Base-by-base conservation (phyloP, 1,140 invertebrate species). In the Anagrus nilaparvatae region DNA sequence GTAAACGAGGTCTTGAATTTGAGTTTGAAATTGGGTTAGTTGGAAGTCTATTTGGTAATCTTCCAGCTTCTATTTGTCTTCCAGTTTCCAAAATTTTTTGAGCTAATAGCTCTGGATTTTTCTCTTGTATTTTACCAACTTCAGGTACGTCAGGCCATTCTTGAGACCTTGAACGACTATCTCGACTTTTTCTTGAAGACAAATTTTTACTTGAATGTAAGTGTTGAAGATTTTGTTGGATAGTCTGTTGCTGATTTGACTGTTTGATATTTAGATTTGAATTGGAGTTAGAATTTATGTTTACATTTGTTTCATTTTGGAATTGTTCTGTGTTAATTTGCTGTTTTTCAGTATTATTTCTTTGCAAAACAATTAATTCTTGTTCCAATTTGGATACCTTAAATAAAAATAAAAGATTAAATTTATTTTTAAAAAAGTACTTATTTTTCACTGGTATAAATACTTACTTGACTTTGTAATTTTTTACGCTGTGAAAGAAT, bases 131-230 rank as follows among this genome's bases (percentile, higher is more conserved):
- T 62, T 89, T 90, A 3, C 81, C 86, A 21, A 90, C 78, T 49
- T 89, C 85, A 1, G 87, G 87, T 18, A 92, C 83, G 48, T 89
- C 85, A 0, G 87, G 87, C 87, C 87, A 91, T 54, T 91, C 87
- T 60, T 90, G 87, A 2, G 84, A 87, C 3, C 85, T 69, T 3
- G 81, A 79, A 3, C 85, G 72, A 41, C 79, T 75, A 40, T 87
- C 84, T 18, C 84, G 68, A 27, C 70, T 75, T 55, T 85, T 85
- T 2, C 82, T 70, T 0, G 67, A 59, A 1, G 70, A 60, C 24
- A 48, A 43, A 8, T 42, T 52, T 40, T 64, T 66, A 1, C 46
- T 45, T 9, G 33, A 13, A 17, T 42, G 44, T 6, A 54, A 50
- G 10, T 60, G 59, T 4, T 55, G 50, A 30, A 55, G 53, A 35